Conservation (phyloP, 2,888 invertebrate genomes). For the Cosmorhoe ocellata region DNA sequence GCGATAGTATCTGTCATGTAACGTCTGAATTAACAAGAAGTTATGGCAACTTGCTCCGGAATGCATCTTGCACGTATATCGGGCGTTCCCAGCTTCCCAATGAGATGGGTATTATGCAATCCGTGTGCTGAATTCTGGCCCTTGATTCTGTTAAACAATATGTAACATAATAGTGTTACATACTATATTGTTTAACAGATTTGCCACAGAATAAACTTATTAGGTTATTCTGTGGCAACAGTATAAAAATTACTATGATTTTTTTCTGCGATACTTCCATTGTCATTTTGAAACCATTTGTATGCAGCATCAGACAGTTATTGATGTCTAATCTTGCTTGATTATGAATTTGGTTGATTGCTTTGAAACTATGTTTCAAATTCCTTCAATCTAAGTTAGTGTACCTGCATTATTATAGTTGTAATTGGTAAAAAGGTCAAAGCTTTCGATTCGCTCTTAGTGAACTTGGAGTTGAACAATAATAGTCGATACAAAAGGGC, state of each 20-base stretch:
- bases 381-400: neutral
- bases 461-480: constrained; percentile 63
- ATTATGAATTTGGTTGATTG: constrained; percentile 9
- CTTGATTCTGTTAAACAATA: too few relatives aligned
- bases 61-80: constrained; percentile 34
- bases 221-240: too few relatives aligned
- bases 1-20: constrained; percentile 25
- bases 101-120: constrained; percentile 30
- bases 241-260: too few relatives aligned
- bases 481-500: constrained; percentile 62
- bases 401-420: constrained; percentile 2
- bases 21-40: constrained; percentile 32
- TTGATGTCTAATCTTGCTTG: neutral
- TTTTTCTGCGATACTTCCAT: too few relatives aligned
- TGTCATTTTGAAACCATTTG: too few relatives aligned
- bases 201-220: too few relatives aligned
- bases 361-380: neutral
- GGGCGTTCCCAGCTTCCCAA: constrained; percentile 26
- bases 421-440: constrained; percentile 37
- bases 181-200: too few relatives aligned
- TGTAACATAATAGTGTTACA: too few relatives aligned
- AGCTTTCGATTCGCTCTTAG: constrained; percentile 63
- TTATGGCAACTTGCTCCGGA: constrained; percentile 26
- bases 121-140: constrained; percentile 28
- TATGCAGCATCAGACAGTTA: too few relatives aligned